Conservation (phyloP, 2,888 invertebrate species). For the Plebejus anna region DNA sequence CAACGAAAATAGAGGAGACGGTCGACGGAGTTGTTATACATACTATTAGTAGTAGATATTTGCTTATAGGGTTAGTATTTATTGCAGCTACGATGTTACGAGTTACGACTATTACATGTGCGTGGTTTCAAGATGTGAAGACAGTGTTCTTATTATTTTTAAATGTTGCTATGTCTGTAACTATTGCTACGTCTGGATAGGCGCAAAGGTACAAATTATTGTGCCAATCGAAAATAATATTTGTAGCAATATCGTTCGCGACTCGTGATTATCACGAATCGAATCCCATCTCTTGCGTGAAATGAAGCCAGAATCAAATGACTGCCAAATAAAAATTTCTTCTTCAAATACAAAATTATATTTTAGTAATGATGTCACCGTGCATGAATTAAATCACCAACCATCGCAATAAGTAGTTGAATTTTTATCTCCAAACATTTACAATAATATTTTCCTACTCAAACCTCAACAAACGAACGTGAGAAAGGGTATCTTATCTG, state of each 20-base stretch:
- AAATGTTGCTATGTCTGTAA: no score
- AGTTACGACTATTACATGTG: no score
- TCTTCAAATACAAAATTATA: not conserved
- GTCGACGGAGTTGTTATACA: no score
- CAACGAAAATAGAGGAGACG: no score
- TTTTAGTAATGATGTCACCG: not conserved
- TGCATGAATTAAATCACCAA: not conserved
- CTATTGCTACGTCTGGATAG: no score
- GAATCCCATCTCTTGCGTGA: constrained; percentile 12
- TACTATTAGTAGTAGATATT: no score
- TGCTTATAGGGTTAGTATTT: no score
- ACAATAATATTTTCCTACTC: not conserved
- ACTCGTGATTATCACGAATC: not conserved
- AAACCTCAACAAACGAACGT: not conserved
- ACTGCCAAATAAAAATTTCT: not conserved
- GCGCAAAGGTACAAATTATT: no score
- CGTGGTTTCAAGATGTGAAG: no score
- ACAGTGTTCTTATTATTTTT: no score
- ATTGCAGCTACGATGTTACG: no score
- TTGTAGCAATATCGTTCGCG: no score
- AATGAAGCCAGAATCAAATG: not conserved
- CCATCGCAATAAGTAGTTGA: not conserved
- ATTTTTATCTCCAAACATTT: not conserved
- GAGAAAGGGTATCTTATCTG: not conserved
- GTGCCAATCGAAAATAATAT: not conserved